Percentiles rank a stretch among this genome's conserved stretches.
phyloP scores from a whole-genome alignment of 2,888 invertebrate species.

The Enchytraeus crypticus region DNA sequence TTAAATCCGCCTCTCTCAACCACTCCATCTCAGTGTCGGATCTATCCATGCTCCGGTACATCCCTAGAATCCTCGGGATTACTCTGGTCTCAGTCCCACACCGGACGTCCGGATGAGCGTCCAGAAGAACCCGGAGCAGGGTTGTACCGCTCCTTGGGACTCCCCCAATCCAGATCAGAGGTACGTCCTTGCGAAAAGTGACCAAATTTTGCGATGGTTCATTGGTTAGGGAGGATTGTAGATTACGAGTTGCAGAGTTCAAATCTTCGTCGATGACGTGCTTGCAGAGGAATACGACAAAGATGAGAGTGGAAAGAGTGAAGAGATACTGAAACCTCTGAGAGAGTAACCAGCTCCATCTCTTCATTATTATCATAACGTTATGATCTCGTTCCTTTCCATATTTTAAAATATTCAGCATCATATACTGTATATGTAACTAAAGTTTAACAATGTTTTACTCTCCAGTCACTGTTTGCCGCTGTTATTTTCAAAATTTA shows the following conservation, averaged over 20 bases:
- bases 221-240: too few relatives aligned
- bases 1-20: constrained; percentile 82
- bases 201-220: constrained; percentile 5
- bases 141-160: constrained; percentile 89
- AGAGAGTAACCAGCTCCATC: too few relatives aligned
- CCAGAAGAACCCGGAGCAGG: constrained; percentile 85
- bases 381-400: too few relatives aligned
- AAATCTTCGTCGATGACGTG: constrained; percentile 5
- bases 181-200: constrained; percentile 18
- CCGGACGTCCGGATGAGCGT: constrained; percentile 89
- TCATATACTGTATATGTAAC: too few relatives aligned
- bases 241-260: too few relatives aligned
- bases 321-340: constrained; percentile 5
- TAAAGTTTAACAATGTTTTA: too few relatives aligned
- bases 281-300: constrained; percentile 6
- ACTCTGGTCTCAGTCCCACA: constrained; percentile 89
- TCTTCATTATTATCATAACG: too few relatives aligned
- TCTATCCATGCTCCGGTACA: constrained; percentile 87
- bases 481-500: too few relatives aligned
- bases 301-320: neutral
- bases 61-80: constrained; percentile 75
- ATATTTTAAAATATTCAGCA: too few relatives aligned
- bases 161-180: constrained; percentile 89
- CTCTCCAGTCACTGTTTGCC: too few relatives aligned
- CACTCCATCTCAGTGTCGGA: constrained; percentile 83